Base-by-base conservation (phyloP, 1,140 invertebrate genomes). In the Aricia agestis region DNA sequence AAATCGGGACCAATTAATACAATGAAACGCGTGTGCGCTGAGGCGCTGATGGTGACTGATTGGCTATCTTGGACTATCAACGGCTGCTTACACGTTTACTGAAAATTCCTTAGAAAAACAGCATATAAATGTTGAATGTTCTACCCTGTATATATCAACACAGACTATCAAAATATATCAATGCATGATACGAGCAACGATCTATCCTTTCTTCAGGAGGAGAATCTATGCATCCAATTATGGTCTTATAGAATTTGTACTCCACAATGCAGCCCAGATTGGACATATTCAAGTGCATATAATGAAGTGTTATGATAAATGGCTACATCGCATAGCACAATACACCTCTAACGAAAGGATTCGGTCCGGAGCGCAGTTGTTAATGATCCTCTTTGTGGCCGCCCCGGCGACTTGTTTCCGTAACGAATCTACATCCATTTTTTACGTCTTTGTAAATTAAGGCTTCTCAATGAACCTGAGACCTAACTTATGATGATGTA, bases 271-370 rank as follows among this genome's bases (percentile, higher is more conserved):
- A 52, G 6, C 7, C 45, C 45, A 52, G 45, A 36, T 36, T 36
- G 36, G 36, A 52, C 45, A 52, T 52, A 52, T 52, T 52, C 45
- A 52, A 52, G 45, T 52, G 45, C 45, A 52, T 52, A 15, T 52
- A 63, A 63, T 25, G 17, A 63, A 25, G 59, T 63, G 15, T 63
- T 19, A 63, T 63, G 59, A 63, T 63, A 63, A 63, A 63, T 19
- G 59, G 17, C 32, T 7, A 5, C 13, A 15, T 17, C 65, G 63
- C 32, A 25, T 17, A 15, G 74, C 75, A 90, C 86, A 89, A 89
- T 90, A 69, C 79, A 76, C 73, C 78, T 85, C 82, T 87, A 87
- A 89, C 87, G 82, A 89, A 89, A 89, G 87, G 83, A 90, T 90
- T 90, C 82, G 82, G 79, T 78, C 77, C 86, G 87, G 84, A 81